These are phyloP conservation scores for Aphyosemion australe DNA, from an alignment of 2,113 vertebrate genomes.

Conservation along the genomic window DNA sequence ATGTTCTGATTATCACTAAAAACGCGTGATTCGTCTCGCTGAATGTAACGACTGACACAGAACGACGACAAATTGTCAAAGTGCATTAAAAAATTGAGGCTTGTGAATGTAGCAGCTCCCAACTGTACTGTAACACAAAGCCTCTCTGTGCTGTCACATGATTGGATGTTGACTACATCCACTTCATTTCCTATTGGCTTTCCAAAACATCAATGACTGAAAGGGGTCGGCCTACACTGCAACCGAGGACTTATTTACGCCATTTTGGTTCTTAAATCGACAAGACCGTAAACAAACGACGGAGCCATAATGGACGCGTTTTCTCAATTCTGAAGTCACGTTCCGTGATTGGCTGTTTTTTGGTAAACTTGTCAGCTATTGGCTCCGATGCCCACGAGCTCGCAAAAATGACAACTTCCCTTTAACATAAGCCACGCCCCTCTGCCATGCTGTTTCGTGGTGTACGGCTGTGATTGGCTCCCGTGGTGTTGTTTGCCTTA, in stretches of 20 bases:
- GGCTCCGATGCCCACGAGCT: slow-evolving; percentile 40
- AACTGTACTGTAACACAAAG: slow-evolving; percentile 56
- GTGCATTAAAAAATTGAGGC: slow-evolving; percentile 67
- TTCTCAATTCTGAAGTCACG: not conserved
- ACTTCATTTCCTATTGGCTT: slow-evolving; percentile 42
- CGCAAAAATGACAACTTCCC: slow-evolving; percentile 34
- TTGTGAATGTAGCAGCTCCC: slow-evolving; percentile 59
- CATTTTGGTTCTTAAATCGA: slow-evolving; percentile 69
- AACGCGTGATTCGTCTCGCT: slow-evolving; percentile 31
- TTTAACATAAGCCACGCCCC: slow-evolving; percentile 44
- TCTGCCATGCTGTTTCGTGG: slow-evolving; percentile 67
- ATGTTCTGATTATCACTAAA: slow-evolving; percentile 43
- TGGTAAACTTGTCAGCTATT: slow-evolving; percentile 44
- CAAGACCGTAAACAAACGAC: rapidly evolving
- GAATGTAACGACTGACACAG: slow-evolving; percentile 56
- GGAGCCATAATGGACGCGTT: slow-evolving; percentile 58
- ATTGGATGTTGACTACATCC: slow-evolving; percentile 53
- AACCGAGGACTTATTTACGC: slow-evolving; percentile 19
- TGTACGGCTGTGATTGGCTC: slow-evolving; percentile 65
- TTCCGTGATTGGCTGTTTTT: slow-evolving; percentile 50
- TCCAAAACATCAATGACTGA: slow-evolving; percentile 13
- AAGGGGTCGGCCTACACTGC: not conserved
- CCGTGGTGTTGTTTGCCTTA: slow-evolving; percentile 52
- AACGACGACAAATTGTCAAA: slow-evolving; percentile 65
- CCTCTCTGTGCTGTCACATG: slow-evolving; percentile 4